phyloP scores from a whole-genome alignment of 2,797 vertebrate genomes.

The Picus viridis region DNA sequence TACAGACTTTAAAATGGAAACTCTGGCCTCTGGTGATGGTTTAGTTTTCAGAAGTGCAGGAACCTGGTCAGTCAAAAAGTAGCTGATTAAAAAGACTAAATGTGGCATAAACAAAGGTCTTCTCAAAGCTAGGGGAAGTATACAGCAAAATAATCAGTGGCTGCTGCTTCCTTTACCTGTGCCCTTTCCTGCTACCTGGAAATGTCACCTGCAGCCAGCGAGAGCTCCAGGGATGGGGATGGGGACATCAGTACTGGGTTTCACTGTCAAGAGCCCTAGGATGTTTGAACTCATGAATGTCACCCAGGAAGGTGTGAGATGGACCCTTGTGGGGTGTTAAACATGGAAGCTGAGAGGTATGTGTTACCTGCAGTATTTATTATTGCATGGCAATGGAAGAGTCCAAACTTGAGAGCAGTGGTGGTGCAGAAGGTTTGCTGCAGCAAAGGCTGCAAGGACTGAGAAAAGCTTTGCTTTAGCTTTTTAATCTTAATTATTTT shows the following conservation, averaged over 20 bases:
- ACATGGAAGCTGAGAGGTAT: fast-evolving
- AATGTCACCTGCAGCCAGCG: not conserved
- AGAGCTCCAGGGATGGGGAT: not conserved
- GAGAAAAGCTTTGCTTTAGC: not conserved
- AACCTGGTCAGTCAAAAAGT: not conserved
- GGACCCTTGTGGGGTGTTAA: not conserved
- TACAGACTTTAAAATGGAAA: too few relatives aligned
- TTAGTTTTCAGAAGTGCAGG: not conserved
- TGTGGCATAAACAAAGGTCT: not conserved
- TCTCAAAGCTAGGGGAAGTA: not conserved
- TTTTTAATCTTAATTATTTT: not conserved
- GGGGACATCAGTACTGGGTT: fast-evolving
- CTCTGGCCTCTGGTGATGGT: not conserved
- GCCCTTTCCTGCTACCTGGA: not conserved
- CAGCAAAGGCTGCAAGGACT: not conserved
- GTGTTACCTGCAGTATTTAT: not conserved
- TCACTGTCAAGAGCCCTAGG: not conserved
- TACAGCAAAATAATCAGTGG: not conserved
- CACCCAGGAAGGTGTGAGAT: not conserved
- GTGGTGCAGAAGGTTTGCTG: not conserved
- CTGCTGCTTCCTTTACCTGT: not conserved
- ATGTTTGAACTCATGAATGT: not conserved
- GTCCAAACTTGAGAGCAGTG: not conserved
- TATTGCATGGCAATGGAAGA: not conserved
- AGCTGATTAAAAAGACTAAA: not conserved